These are phyloP conservation scores for Stigmatopora argus DNA, from an alignment of 2,113 vertebrate species.

Conservation along the genomic window DNA sequence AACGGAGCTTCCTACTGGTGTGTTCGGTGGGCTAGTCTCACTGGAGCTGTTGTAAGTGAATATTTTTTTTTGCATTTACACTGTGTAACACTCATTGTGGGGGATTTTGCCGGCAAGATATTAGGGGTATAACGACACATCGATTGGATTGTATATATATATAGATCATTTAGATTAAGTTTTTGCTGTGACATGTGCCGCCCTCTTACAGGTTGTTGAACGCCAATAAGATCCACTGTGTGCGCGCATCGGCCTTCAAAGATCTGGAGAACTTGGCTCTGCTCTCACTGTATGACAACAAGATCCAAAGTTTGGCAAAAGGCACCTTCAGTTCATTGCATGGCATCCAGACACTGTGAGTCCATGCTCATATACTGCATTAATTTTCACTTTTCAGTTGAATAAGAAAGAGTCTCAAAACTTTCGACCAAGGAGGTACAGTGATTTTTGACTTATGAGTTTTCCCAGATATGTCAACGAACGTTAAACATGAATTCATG, in stretches of 20 bases:
- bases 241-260: conserved; percentile 81
- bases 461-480: no score
- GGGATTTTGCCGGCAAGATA: not conserved
- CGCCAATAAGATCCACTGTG: conserved; percentile 94
- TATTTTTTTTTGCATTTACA: not conserved
- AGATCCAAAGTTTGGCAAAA: conserved; percentile 91
- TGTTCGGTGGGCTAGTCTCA: conserved; percentile 87
- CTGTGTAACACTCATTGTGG: not conserved
- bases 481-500: no score
- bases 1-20: conserved; percentile 83
- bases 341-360: conserved; percentile 90
- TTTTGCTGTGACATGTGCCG: not conserved
- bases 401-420: no score
- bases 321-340: conserved; percentile 86
- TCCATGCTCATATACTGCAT: conserved; percentile 1
- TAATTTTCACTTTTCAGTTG: no score
- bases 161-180: not conserved
- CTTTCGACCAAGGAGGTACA: no score
- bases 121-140: not conserved
- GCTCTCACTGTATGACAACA: conserved; percentile 94
- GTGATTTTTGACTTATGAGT: conserved; percentile 12
- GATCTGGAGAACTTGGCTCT: conserved; percentile 90
- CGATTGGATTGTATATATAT: not conserved
- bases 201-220: conserved; percentile 79
- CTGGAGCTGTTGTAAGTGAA: conserved; percentile 90